These are phyloP conservation scores for Sphaerophoria rueppellii DNA, from an alignment of 2,888 invertebrate genomes.

Conservation along the genomic window DNA sequence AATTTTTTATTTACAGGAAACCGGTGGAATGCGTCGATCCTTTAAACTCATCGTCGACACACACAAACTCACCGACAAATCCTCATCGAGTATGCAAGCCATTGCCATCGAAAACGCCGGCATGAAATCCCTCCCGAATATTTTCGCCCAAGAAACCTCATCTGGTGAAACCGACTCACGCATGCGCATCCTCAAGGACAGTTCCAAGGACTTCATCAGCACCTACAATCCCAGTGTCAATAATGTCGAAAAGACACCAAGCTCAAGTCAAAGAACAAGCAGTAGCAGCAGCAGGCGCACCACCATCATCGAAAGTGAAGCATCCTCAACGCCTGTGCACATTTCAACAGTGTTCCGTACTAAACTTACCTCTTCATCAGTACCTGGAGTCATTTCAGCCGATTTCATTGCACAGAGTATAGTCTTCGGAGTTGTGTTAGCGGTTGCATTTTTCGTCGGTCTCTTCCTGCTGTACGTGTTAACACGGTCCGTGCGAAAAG, in stretches of 20 bases:
- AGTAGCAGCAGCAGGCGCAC: conserved; percentile 33
- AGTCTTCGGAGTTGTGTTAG: conserved; percentile 74
- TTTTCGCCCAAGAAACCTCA: conserved; percentile 74
- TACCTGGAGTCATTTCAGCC: conserved; percentile 53
- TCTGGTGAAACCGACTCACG: conserved; percentile 76
- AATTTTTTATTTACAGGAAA: conserved; percentile 76
- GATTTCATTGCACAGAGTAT: conserved; percentile 74
- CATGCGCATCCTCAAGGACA: conserved; percentile 77
- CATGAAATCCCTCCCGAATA: conserved; percentile 74
- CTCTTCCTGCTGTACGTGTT: conserved; percentile 74
- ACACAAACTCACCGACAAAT: conserved; percentile 76
- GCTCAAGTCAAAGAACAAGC: conserved; percentile 43
- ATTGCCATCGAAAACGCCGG: conserved; percentile 76
- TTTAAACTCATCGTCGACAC: conserved; percentile 78
- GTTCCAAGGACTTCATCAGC: conserved; percentile 77
- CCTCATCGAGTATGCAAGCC: conserved; percentile 75
- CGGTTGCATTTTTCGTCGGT: conserved; percentile 75
- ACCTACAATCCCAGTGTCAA: conserved; percentile 76
- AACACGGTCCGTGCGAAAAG: conserved; percentile 75
- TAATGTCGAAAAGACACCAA: conserved; percentile 53
- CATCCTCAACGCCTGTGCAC: conserved; percentile 46
- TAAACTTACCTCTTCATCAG: conserved; percentile 69
- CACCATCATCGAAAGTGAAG: conserved; percentile 31
- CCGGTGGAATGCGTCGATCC: conserved; percentile 78
- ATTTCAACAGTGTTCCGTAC: conserved; percentile 75